Evolutionary conservation across 2,888 invertebrate genomes (phyloP), one percentile per base, ranked within the genome.

Genomic region (Rotaria socialis): DNA sequence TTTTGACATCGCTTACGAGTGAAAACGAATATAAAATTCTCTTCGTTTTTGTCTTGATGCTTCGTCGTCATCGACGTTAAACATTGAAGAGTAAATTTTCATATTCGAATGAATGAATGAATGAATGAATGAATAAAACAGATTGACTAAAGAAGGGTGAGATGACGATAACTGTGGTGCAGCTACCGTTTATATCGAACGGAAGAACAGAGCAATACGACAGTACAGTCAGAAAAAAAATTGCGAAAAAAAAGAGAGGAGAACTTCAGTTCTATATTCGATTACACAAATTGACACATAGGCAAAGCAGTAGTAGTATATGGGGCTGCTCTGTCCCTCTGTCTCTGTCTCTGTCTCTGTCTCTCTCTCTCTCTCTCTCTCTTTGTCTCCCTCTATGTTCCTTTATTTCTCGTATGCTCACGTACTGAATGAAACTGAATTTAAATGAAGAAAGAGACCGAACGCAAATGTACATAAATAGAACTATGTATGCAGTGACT

Each of bases 211-310:
- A 35, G 35, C 67, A 67, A 67, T 67, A 41, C 11, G 67, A 67
- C 35, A 35, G 35, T 67, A 67, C 7, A 67, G 27, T 19, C 67
- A 67, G 67, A 67, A 67, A 67, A 67, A 60, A 60, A 67, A 41
- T 27, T 27, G 16, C 16, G 67, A 67, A 27, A 67, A 67, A 67
- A 52, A 67, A 41, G 67, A 67, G 19, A 67, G 35, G 67, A 67
- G 67, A 67, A 67, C 67, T 67, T 67, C 35, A 67, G 67, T 67
- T 67, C 67, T 35, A 35, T 67, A 67, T 67, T 67, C 35, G 67
- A 67, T 67, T 67, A 67, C 67, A 67, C 67, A 67, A 67, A 67
- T 67, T 67, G 67, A 67, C 67, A 67, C 67, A 67, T 67, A 67
- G 67, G 35, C 67, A 67, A 67, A 67, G 67, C 35, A 67, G 67